Conservation (phyloP, 1,140 invertebrate genomes). For the Euglossa dilemma region DNA sequence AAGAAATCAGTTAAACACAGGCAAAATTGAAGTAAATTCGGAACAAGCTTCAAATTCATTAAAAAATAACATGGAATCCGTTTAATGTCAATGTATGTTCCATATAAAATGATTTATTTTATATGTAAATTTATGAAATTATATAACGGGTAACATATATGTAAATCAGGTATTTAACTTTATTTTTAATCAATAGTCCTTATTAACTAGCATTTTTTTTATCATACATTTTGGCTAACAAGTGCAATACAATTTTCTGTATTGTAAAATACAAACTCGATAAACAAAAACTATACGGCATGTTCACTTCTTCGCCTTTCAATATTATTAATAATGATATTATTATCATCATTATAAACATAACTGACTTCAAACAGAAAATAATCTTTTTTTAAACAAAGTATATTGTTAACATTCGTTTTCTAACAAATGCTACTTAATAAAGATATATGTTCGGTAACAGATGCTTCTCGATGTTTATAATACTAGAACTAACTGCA, state of each 20-base stretch:
- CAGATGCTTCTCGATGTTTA: conserved; percentile 54
- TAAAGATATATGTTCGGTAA: conserved; percentile 51
- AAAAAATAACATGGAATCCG: background rate
- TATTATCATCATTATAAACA: conserved; percentile 33
- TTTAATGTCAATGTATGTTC: conserved; percentile 44
- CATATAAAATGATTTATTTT: conserved; percentile 78
- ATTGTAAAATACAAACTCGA: conserved; percentile 33
- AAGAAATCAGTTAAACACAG: conserved; percentile 39
- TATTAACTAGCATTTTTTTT: conserved; percentile 74
- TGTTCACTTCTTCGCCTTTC: conserved; percentile 28
- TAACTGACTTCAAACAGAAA: conserved; percentile 15
- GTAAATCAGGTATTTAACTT: conserved; percentile 79
- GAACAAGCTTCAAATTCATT: background rate
- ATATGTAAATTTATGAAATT: conserved; percentile 70
- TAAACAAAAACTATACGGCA: conserved; percentile 33
- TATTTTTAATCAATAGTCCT: conserved; percentile 76
- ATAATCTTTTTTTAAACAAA: background rate
- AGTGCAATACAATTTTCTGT: conserved; percentile 72
- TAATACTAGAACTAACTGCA: conserved; percentile 59
- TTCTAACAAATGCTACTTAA: conserved; percentile 1
- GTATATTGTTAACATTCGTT: background rate
- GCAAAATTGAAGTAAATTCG: conserved; percentile 1
- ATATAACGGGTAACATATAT: conserved; percentile 76
- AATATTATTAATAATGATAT: conserved; percentile 34
- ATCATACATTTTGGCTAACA: conserved; percentile 79